Conservation (phyloP, 1,140 invertebrate species). For the Pachyrhynchus sulphureomaculatus region DNA sequence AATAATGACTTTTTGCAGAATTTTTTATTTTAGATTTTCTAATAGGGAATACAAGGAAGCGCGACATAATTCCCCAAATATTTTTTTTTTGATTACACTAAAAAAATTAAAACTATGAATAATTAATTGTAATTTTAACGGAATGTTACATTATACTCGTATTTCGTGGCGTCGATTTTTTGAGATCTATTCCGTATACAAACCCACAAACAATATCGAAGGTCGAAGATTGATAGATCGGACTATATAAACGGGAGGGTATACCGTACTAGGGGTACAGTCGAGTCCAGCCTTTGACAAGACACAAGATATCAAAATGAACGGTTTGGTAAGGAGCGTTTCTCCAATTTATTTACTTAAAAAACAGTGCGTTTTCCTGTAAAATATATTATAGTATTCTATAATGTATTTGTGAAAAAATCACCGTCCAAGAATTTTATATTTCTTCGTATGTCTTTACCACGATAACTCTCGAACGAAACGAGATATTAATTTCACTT, state of each 20-base stretch:
- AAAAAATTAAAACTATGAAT: neutral
- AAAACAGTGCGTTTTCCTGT: neutral
- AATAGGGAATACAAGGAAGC: too few relatives aligned
- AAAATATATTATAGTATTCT: too few relatives aligned
- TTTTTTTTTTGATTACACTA: too few relatives aligned
- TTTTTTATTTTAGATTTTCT: too few relatives aligned
- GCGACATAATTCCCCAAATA: too few relatives aligned
- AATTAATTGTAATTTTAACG: neutral
- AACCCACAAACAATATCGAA: too few relatives aligned
- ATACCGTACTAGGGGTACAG: conserved; percentile 15
- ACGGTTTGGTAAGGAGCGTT: conserved; percentile 33
- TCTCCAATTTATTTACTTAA: neutral
- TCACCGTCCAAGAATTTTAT: too few relatives aligned
- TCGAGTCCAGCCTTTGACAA: conserved; percentile 23
- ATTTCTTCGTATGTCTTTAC: too few relatives aligned
- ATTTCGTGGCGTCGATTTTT: conserved; percentile 7
- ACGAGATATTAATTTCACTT: too few relatives aligned
- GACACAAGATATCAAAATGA: conserved; percentile 30
- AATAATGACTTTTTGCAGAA: too few relatives aligned
- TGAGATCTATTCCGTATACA: conserved; percentile 3
- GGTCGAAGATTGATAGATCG: conserved; percentile 15
- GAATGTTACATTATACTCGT: conserved; percentile 3
- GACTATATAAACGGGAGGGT: conserved; percentile 25
- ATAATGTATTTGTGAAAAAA: too few relatives aligned
- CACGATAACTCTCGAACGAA: too few relatives aligned